A percentile compares a stretch with the other conserved stretches of the same genome.
Evolutionary conservation across 1,140 invertebrate species (phyloP).

Genomic region (Aphaenogaster ashmeadi): DNA sequence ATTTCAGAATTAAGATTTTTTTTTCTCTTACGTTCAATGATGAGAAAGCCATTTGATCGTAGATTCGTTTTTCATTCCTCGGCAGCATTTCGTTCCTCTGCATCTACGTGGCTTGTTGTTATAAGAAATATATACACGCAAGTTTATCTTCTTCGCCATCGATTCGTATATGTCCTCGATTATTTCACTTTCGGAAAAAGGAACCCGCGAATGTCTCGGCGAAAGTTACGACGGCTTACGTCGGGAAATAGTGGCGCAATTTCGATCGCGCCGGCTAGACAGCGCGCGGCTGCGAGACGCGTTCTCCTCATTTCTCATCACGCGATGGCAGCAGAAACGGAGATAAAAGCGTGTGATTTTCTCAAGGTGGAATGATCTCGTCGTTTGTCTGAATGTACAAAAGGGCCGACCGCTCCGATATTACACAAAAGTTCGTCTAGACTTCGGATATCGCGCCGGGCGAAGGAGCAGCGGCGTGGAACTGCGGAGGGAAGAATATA

Average conservation of each 20-base stretch:
- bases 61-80: background rate
- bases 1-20: no score
- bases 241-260: constrained; percentile 34
- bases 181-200: background rate
- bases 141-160: background rate
- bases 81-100: background rate
- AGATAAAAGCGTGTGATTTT: constrained; percentile 57
- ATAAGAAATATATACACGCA: background rate
- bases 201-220: background rate
- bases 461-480: background rate
- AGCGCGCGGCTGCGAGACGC: constrained; percentile 21
- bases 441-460: constrained; percentile 70
- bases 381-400: constrained; percentile 54
- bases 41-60: background rate
- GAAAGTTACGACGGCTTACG: constrained; percentile 11
- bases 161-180: background rate
- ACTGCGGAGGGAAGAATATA: background rate
- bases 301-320: constrained; percentile 41
- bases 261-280: background rate
- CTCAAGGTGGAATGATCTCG: constrained; percentile 48
- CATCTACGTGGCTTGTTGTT: background rate
- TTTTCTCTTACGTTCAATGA: background rate
- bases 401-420: constrained; percentile 61
- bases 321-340: constrained; percentile 42
- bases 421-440: constrained; percentile 81